Base-by-base conservation (phyloP, 2,797 vertebrate genomes). In the Halcyon leucocephala region DNA sequence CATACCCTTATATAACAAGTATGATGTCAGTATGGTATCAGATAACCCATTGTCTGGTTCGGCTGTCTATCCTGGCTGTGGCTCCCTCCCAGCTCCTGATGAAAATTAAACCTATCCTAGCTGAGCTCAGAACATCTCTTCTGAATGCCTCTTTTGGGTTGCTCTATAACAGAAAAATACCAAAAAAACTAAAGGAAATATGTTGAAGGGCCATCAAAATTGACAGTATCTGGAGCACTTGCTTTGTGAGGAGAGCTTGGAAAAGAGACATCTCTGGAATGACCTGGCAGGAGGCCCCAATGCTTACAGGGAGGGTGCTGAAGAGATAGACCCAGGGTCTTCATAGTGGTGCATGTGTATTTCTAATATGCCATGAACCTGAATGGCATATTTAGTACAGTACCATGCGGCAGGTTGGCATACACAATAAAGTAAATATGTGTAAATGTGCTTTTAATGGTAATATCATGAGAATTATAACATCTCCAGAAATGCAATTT, bases 321-420 rank as follows among this genome's bases (percentile, higher is more conserved):
- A 62, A 65, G 65, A 52, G 55, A 14, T 25, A 25, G 20, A 77
- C 12, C 22, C 65, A 49, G 22, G 7, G 7, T 54, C 26, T 48
- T 71, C 44, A 16, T 4, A 15, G 26, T 9, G 42, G 4, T 9
- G 4, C 13, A 21, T 2, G 7, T 1, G 2, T 24, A 48, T 48
- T 65, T 80, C 41, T 60, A 25, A 15, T 11, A 24, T 2, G 6
- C 5, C 10, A 6, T 51, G 24, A 71, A 26, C 26, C 5, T 35
- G 6, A 79, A 22, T 15, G 12, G 8, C 10, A 2, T 33, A 15
- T 37, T 74, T n/a, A 29, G 26, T 26, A 14, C 5, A 35, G 14
- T 9, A 25, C 8, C 21, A 19, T 24, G 3, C n/a, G 17, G 24
- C 18, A 48, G 37, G 16, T 26, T 55, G 31, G 24, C 11, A 18